Evolutionary conservation across 2,888 invertebrate species (phyloP).

Genomic region (Sesia apiformis): DNA sequence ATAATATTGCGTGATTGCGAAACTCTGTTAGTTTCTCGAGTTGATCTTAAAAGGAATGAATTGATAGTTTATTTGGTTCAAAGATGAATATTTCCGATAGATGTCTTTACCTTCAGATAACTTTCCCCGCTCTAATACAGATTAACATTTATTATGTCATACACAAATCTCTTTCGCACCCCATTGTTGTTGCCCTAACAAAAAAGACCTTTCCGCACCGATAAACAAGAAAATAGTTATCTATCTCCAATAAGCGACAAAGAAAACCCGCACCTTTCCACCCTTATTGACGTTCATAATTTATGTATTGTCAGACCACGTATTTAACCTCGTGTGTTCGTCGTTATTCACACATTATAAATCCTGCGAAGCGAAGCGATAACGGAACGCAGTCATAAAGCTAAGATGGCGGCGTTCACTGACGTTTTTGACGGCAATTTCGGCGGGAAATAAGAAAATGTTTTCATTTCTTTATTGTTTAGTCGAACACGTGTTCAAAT

Average conservation of each 20-base stretch:
- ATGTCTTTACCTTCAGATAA: no score
- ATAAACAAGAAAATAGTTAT: conserved; percentile 62
- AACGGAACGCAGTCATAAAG: conserved; percentile 48
- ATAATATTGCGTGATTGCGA: no score
- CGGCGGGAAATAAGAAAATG: conserved; percentile 30
- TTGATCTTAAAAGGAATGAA: no score
- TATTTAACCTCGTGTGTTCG: conserved; percentile 52
- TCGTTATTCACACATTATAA: conserved; percentile 72
- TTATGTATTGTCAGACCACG: conserved; percentile 64
- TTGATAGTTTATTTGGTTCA: no score
- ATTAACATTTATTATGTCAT: background rate
- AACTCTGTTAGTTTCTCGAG: no score
- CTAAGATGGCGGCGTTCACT: conserved; percentile 45
- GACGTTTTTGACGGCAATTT: conserved; percentile 53
- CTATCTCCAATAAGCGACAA: conserved; percentile 30
- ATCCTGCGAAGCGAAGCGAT: conserved; percentile 60
- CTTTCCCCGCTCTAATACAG: background rate
- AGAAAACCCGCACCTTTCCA: conserved; percentile 20
- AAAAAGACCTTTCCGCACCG: conserved; percentile 50
- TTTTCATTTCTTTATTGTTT: background rate
- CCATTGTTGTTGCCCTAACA: conserved; percentile 27
- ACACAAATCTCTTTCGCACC: background rate
- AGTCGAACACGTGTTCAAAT: no score
- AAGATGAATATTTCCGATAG: no score
- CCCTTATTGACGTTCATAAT: conserved; percentile 51